These are phyloP conservation scores for Rhinogobius similis DNA, from an alignment of 2,113 vertebrate species.

Conservation along the genomic window DNA sequence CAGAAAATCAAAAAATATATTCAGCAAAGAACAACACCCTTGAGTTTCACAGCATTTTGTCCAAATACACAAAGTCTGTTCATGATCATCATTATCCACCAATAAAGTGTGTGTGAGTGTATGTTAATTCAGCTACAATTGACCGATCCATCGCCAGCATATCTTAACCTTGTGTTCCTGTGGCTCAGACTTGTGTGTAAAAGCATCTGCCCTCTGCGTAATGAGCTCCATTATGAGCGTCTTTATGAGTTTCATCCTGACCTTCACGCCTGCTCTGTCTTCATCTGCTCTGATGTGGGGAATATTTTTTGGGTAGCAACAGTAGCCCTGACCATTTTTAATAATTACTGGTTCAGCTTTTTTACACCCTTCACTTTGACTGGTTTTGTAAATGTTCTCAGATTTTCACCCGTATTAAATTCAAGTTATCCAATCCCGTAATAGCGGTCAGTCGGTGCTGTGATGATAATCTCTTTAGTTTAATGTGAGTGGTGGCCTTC, in stretches of 20 bases:
- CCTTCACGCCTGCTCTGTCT: constrained; percentile 46
- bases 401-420: constrained; percentile 40
- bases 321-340: constrained; percentile 30
- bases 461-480: constrained; percentile 18
- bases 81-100: constrained; percentile 7
- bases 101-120: constrained; percentile 1
- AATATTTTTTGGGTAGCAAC: constrained; percentile 34
- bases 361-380: constrained; percentile 31
- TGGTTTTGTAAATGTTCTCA: constrained; percentile 31
- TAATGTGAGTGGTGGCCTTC: constrained; percentile 29
- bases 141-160: constrained; percentile 28
- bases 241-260: constrained; percentile 50
- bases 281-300: constrained; percentile 27
- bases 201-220: constrained; percentile 39
- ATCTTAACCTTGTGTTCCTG: constrained; percentile 46
- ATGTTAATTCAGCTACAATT: constrained; percentile 14
- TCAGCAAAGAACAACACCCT: not conserved
- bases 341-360: constrained; percentile 38
- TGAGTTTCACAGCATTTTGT: not conserved
- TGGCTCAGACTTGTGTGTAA: constrained; percentile 34
- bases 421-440: constrained; percentile 36
- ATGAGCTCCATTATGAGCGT: constrained; percentile 43
- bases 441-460: constrained; percentile 23
- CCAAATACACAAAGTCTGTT: not conserved
- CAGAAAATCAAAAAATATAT: not conserved